Evolutionary conservation across 2,113 vertebrate species (phyloP).

Genomic region (Miniopterus natalensis): DNA sequence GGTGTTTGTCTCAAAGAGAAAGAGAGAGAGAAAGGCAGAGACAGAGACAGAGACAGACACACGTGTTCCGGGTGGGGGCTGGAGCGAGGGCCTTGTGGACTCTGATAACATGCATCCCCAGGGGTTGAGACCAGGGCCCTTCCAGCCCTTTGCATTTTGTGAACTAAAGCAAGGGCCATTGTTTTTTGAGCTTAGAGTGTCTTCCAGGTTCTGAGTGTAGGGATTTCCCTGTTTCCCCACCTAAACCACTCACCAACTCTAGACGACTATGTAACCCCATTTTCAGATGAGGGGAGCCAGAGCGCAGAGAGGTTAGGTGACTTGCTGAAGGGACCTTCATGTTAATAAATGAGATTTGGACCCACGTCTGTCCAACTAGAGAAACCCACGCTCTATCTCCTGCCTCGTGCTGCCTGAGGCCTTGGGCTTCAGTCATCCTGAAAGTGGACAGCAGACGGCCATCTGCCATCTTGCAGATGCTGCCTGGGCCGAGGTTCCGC

Average conservation of each 20-base stretch:
- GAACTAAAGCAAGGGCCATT: background rate
- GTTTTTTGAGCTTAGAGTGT: background rate
- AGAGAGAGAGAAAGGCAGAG: background rate
- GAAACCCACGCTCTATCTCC: background rate
- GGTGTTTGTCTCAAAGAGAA: background rate
- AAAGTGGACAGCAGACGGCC: background rate
- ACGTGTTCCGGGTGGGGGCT: too few species aligned
- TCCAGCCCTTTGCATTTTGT: background rate
- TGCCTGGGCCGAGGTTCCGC: background rate
- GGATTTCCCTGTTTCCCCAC: background rate
- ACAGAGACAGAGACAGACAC: background rate
- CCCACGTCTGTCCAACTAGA: background rate
- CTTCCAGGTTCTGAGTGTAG: background rate
- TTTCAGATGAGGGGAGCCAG: background rate
- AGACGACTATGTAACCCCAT: background rate
- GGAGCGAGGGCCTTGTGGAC: background rate
- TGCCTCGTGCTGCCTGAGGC: background rate
- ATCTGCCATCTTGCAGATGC: background rate
- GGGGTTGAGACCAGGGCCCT: background rate
- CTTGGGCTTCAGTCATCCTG: background rate
- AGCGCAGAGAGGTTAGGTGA: background rate
- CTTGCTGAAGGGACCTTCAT: background rate
- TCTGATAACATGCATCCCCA: background rate
- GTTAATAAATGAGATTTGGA: background rate
- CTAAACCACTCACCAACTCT: background rate